A percentile compares a stretch with the other conserved stretches of the same genome.
Conservation (phyloP, 92 coral and sea anemone genomes). For the Meandrina meandrites region DNA sequence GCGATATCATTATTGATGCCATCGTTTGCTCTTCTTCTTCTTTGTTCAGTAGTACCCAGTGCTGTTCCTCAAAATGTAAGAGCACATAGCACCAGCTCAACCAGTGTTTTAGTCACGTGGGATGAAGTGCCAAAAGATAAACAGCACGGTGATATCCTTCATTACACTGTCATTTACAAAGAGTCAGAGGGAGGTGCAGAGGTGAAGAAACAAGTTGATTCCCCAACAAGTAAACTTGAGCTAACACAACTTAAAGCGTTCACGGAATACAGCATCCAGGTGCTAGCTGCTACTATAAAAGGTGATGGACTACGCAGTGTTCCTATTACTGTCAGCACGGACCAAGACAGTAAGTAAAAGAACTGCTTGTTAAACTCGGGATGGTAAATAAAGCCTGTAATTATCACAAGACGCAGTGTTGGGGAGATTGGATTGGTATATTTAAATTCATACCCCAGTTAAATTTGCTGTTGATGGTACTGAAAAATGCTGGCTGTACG, state of each 20-base stretch:
- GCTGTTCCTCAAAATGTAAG: constrained; percentile 19
- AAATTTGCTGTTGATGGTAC: too few relatives aligned
- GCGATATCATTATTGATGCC: too few relatives aligned
- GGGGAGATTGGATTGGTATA: too few relatives aligned
- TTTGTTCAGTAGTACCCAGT: background rate
- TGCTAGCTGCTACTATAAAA: constrained; percentile 47
- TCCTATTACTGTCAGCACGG: background rate
- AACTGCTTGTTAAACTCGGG: background rate
- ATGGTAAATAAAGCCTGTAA: too few relatives aligned
- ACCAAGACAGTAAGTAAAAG: constrained; percentile 24
- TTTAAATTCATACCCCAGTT: too few relatives aligned
- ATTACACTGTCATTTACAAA: background rate
- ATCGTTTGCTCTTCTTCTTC: too few relatives aligned
- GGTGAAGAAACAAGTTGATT: background rate
- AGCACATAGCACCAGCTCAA: constrained; percentile 23
- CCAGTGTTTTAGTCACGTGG: constrained; percentile 18
- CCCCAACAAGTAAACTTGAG: background rate
- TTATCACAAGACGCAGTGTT: too few relatives aligned
- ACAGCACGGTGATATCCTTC: background rate
- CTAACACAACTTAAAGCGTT: constrained; percentile 41
- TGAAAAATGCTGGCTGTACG: too few relatives aligned
- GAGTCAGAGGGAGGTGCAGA: background rate
- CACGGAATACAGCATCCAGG: constrained; percentile 58
- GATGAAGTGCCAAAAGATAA: background rate
- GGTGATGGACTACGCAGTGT: constrained; percentile 32